Percentiles rank a stretch among this genome's conserved stretches.
phyloP scores from a whole-genome alignment of 2,888 invertebrate genomes.

The Meteorus colon region DNA sequence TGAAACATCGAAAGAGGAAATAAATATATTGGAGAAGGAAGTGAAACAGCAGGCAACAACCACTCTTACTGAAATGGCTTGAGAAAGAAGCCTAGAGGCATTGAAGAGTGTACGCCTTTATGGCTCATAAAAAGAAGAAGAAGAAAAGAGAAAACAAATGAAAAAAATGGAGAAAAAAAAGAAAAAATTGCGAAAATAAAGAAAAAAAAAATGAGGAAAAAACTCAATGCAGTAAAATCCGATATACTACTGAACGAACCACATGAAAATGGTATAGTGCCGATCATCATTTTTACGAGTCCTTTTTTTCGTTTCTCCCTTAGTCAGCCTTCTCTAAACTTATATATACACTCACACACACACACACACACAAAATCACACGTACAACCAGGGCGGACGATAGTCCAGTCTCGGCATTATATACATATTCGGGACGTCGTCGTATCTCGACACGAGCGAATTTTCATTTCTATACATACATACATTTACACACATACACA shows the following conservation, averaged over 20 bases:
- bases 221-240: conserved; percentile 26
- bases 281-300: conserved; percentile 31
- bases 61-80: conserved; percentile 33
- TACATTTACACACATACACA: background rate
- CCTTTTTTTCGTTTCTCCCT: conserved; percentile 40
- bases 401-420: background rate
- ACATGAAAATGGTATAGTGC: conserved; percentile 27
- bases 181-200: conserved; percentile 11
- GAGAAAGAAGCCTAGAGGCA: conserved; percentile 25
- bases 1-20: conserved; percentile 26
- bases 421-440: background rate
- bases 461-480: background rate
- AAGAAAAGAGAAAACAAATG: conserved; percentile 36
- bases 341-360: background rate
- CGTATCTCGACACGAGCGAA: background rate
- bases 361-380: background rate
- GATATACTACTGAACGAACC: conserved; percentile 19
- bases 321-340: conserved; percentile 17
- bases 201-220: conserved; percentile 38
- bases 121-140: conserved; percentile 45
- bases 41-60: conserved; percentile 22
- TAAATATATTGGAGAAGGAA: conserved; percentile 24
- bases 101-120: conserved; percentile 38
- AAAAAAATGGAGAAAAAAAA: conserved; percentile 27
- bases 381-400: background rate